Evolutionary conservation across 2,888 invertebrate species (phyloP).

Genomic region (Thera britannica): DNA sequence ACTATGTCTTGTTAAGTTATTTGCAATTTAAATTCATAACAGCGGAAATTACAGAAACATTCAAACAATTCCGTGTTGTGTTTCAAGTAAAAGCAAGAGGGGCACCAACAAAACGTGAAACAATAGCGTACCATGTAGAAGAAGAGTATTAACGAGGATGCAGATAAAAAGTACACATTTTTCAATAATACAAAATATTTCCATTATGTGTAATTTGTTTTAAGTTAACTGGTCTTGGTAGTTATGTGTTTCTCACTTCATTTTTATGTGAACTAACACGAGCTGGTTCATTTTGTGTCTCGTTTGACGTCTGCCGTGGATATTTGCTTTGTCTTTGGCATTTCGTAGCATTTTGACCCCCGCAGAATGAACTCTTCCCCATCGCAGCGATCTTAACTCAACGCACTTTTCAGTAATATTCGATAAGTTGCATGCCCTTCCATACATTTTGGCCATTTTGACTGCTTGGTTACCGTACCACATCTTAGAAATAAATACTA

Average conservation of each 20-base stretch:
- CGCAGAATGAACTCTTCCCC: slow-evolving; percentile 72
- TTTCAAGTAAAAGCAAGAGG: slow-evolving; percentile 80
- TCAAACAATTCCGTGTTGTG: slow-evolving; percentile 65
- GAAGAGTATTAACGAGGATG: slow-evolving; percentile 62
- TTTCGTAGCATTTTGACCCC: slow-evolving; percentile 74
- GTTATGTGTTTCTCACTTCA: slow-evolving; percentile 71
- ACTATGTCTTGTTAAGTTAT: slow-evolving; percentile 29
- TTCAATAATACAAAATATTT: slow-evolving; percentile 58
- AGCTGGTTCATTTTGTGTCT: slow-evolving; percentile 60
- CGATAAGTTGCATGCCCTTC: slow-evolving; percentile 76
- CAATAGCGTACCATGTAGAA: slow-evolving; percentile 56
- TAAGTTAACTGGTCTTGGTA: slow-evolving; percentile 76
- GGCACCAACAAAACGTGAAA: slow-evolving; percentile 74
- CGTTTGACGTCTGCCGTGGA: slow-evolving; percentile 65
- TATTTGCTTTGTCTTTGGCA: slow-evolving; percentile 77
- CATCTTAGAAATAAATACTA: slow-evolving; percentile 21
- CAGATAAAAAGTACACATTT: slow-evolving; percentile 60
- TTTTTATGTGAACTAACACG: slow-evolving; percentile 78
- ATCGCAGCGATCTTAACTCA: slow-evolving; percentile 71
- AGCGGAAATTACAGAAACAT: slow-evolving; percentile 41
- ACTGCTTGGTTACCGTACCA: slow-evolving; percentile 44
- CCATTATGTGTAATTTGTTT: slow-evolving; percentile 65
- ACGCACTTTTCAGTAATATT: slow-evolving; percentile 65
- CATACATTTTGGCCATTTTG: slow-evolving; percentile 37
- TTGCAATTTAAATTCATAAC: slow-evolving; percentile 24